Base-by-base conservation (phyloP, 2,888 invertebrate species). In the Mylabris sibirica region DNA sequence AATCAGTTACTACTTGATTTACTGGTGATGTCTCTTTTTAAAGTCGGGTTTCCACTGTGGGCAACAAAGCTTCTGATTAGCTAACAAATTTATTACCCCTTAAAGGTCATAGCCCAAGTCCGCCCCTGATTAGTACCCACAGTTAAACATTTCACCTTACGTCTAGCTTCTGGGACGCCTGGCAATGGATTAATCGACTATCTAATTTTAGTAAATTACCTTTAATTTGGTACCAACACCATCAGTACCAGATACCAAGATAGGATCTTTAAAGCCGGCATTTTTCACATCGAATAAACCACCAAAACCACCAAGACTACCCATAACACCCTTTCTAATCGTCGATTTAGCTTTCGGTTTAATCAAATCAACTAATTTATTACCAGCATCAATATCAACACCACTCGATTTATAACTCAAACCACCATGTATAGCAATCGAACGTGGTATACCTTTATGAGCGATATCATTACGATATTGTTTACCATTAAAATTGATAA, bases 211-310 rank as follows among this genome's bases (percentile, higher is more conserved):
- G n/a, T n/a, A n/a, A n/a, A n/a, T 72, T 74, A 96, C 95, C 88
- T 96, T 96, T 1, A 99, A 88, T 85, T 99, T 99, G 5, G 98
- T 97, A 1, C 99, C 98, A 57, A 99, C 98, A 0, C 99, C 99
- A 81, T 98, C 98, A 0, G 97, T 96, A 0, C 97, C 96, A 72
- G 97, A 95, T 17, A 98, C 96, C 1, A 99, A 86, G 22, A 98
- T 88, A 0, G 98, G 96, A 82, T 96, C 94, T 74, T 88, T 89
- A 74, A 83, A 88, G 62, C 88, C 90, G 75, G 92, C 92, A 8
- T 91, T 91, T 65, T 91, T 92, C 17, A 93, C 84, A 80, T 97
- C 97, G 86, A 98, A 97, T 14, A 98, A 87, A 0, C 97, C 98
- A 34, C 98, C 98, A 86, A 96, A 99, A 68, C 96, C 95, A 24